Evolutionary conservation across 2,797 vertebrate species (phyloP).

Genomic region (Acropternis orthonyx): DNA sequence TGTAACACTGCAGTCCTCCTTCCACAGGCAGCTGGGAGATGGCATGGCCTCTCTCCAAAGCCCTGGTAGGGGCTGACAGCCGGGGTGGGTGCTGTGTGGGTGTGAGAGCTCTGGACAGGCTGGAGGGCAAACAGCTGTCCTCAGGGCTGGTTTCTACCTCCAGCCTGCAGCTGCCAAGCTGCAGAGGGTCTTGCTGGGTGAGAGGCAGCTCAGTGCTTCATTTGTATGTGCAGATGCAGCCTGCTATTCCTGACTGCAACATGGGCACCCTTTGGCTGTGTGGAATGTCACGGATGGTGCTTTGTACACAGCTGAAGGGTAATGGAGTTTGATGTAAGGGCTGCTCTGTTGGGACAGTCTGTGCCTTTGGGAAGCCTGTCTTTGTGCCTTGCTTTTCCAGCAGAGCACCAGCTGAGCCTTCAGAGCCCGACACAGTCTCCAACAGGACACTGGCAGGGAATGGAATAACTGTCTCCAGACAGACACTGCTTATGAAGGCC

Average conservation of each 20-base stretch:
- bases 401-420: not conserved
- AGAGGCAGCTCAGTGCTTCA: not conserved
- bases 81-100: not conserved
- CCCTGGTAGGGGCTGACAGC: not conserved
- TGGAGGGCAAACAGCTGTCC: not conserved
- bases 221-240: not conserved
- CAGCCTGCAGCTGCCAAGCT: not conserved
- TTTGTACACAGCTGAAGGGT: not conserved
- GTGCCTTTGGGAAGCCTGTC: not conserved
- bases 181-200: not conserved
- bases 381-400: constrained; percentile 15
- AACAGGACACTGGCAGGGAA: not conserved
- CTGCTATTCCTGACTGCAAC: not conserved
- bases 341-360: not conserved
- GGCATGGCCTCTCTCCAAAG: not conserved
- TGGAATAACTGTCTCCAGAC: not conserved
- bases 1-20: not conserved
- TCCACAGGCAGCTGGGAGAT: not conserved
- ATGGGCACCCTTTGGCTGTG: not conserved
- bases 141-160: not conserved
- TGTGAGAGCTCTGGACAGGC: not conserved
- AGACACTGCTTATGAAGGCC: not conserved
- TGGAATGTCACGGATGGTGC: not conserved
- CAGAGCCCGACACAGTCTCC: not conserved
- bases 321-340: not conserved